phyloP scores from a whole-genome alignment of 1,140 invertebrate species.

The Bombus consobrinus region DNA sequence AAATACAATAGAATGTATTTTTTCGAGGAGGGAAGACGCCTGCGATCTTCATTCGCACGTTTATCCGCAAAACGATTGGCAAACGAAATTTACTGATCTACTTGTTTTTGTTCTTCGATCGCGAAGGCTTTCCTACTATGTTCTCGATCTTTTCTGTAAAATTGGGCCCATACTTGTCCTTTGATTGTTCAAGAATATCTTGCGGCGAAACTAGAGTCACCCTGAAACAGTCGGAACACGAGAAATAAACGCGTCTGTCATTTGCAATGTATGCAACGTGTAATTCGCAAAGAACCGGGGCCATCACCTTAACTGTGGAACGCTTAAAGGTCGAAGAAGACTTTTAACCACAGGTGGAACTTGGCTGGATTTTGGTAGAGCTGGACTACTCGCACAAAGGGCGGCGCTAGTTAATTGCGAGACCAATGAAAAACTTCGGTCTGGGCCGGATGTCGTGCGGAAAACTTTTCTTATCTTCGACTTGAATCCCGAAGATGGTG shows the following conservation, averaged over 20 bases:
- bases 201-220: constrained; percentile 78
- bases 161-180: constrained; percentile 72
- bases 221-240: constrained; percentile 61
- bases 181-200: constrained; percentile 72
- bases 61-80: neutral
- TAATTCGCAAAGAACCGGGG: neutral
- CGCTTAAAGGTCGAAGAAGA: constrained; percentile 84
- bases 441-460: constrained; percentile 80
- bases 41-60: neutral
- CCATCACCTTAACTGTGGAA: constrained; percentile 83
- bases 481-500: constrained; percentile 79
- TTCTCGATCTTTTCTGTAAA: constrained; percentile 76
- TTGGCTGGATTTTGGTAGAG: constrained; percentile 82
- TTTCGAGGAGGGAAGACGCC: neutral
- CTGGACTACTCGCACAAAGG: constrained; percentile 85
- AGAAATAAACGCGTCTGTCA: neutral
- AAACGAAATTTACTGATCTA: constrained; percentile 52
- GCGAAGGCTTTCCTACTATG: constrained; percentile 73
- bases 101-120: constrained; percentile 80
- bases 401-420: constrained; percentile 86
- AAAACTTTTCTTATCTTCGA: constrained; percentile 85
- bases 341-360: constrained; percentile 84
- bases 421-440: constrained; percentile 82
- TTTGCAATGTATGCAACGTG: too few species aligned
- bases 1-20: neutral